phyloP scores from a whole-genome alignment of 1,140 invertebrate genomes.

The Caenorhabditis briggsae region DNA sequence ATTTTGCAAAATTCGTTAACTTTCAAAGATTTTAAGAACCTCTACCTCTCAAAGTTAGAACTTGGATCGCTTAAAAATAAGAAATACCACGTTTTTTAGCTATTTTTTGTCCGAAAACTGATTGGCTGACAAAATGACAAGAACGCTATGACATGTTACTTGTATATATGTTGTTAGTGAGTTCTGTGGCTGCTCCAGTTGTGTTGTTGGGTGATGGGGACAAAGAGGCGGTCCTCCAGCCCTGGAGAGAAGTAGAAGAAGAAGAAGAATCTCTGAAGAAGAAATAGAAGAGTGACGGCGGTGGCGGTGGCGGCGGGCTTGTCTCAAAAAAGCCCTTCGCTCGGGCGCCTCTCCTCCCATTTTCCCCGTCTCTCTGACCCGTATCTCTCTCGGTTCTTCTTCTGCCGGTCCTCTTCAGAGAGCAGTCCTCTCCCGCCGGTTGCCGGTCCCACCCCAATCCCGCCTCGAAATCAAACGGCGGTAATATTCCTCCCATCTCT shows the following conservation, averaged over 20 bases:
- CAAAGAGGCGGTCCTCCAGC: not conserved
- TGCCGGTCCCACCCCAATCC: constrained; percentile 27
- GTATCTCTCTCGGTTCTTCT: constrained; percentile 44
- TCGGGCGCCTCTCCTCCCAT: constrained; percentile 51
- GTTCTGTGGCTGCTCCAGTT: constrained; percentile 45
- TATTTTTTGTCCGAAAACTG: not conserved
- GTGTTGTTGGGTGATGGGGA: constrained; percentile 51
- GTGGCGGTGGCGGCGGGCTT: constrained; percentile 31
- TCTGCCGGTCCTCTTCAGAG: constrained; percentile 22
- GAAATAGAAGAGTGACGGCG: constrained; percentile 52
- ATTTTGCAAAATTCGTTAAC: too few relatives aligned
- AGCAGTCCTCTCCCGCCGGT: constrained; percentile 37
- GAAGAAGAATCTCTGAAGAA: constrained; percentile 54
- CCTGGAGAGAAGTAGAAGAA: constrained; percentile 48
- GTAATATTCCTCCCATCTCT: constrained; percentile 35
- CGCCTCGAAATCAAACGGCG: constrained; percentile 51
- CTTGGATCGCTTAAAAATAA: too few relatives aligned
- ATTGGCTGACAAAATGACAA: not conserved
- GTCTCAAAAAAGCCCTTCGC: constrained; percentile 53
- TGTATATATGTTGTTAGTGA: constrained; percentile 50
- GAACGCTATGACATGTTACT: constrained; percentile 10
- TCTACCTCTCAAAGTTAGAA: too few relatives aligned
- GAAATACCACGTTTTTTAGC: too few relatives aligned
- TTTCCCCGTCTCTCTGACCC: constrained; percentile 22
- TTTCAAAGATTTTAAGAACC: too few relatives aligned